Evolutionary conservation across 2,888 invertebrate genomes (phyloP).

Genomic region (Rugalucina vietnamica): DNA sequence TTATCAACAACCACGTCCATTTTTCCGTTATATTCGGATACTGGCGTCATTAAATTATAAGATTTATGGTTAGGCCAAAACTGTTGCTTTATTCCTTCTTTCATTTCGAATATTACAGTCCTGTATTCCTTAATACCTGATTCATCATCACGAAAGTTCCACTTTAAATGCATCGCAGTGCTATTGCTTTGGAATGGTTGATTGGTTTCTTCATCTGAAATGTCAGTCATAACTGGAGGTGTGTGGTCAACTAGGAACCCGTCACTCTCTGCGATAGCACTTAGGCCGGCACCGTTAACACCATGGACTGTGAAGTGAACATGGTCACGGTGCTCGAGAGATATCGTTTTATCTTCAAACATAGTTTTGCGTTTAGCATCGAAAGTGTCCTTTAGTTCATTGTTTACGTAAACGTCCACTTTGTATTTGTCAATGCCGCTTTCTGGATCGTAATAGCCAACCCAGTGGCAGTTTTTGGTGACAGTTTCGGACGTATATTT

Average conservation of each 20-base stretch:
- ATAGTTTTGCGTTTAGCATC: conserved; percentile 20
- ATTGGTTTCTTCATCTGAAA: conserved; percentile 39
- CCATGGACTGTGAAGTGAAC: conserved; percentile 54
- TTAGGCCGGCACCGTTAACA: conserved; percentile 61
- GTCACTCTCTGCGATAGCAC: conserved; percentile 33
- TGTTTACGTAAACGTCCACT: conserved; percentile 55
- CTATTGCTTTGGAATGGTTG: conserved; percentile 54
- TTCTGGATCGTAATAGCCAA: conserved; percentile 56
- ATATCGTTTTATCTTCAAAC: conserved; percentile 59
- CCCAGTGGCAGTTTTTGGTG: conserved; percentile 34
- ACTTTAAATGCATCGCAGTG: conserved; percentile 50
- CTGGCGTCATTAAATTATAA: conserved; percentile 40
- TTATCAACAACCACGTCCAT: conserved; percentile 29
- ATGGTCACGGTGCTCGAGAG: conserved; percentile 52
- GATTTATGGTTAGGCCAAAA: conserved; percentile 55
- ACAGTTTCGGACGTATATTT: conserved; percentile 55
- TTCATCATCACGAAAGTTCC: conserved; percentile 67
- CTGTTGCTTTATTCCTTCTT: conserved; percentile 58
- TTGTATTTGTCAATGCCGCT: conserved; percentile 53
- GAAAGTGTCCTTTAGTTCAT: conserved; percentile 41
- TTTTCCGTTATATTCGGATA: neutral
- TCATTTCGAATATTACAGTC: conserved; percentile 58
- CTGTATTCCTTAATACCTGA: conserved; percentile 68
- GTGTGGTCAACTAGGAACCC: conserved; percentile 66
- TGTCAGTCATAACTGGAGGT: conserved; percentile 44